phyloP scores from a whole-genome alignment of 2,888 invertebrate genomes.

The Limnephilus rhombicus region DNA sequence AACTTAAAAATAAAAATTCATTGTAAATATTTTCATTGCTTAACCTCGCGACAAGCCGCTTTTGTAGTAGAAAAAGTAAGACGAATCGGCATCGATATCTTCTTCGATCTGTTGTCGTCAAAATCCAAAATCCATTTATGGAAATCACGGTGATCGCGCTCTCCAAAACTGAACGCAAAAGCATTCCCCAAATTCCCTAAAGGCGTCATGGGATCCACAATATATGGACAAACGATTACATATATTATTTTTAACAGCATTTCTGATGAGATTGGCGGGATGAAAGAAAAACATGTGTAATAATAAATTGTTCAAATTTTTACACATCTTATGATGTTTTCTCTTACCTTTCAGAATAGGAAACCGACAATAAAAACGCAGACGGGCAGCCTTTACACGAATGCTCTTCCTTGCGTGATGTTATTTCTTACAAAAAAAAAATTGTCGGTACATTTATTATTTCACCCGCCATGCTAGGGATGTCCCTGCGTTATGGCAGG shows the following conservation, averaged over 20 bases:
- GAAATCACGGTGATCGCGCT: neutral
- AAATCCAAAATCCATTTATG: conserved; percentile 3
- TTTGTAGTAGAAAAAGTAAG: neutral
- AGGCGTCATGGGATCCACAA: neutral
- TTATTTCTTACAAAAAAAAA: no score
- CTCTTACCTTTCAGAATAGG: neutral
- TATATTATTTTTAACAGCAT: neutral
- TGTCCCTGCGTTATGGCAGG: no score
- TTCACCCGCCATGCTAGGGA: no score
- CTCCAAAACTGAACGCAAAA: neutral
- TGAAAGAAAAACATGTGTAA: neutral
- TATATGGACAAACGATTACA: neutral
- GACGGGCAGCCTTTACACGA: no score
- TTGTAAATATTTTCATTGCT: neutral
- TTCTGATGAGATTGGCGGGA: neutral
- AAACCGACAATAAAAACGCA: neutral
- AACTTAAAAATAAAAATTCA: neutral
- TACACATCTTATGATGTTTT: neutral
- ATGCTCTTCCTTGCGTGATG: no score
- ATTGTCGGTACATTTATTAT: no score
- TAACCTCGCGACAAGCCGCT: neutral
- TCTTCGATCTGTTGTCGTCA: neutral
- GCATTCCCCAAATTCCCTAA: conserved; percentile 3
- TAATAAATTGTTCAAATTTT: neutral
- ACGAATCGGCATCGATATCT: neutral